Evolutionary conservation across 2,797 vertebrate genomes (phyloP).

Genomic region (Pipistrellus kuhlii): DNA sequence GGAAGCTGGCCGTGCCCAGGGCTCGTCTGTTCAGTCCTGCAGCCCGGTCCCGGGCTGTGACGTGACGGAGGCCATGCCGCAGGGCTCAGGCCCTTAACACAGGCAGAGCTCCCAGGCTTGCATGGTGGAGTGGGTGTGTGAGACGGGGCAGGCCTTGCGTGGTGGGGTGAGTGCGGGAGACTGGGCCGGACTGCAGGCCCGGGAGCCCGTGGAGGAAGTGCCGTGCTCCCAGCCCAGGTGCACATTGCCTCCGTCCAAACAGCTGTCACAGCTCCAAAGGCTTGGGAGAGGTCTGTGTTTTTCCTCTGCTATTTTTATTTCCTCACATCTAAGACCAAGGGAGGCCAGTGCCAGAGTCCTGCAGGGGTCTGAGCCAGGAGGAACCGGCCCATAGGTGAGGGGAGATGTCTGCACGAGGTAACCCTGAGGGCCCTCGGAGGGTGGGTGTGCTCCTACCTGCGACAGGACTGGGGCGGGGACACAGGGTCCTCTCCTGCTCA

Average conservation of each 20-base stretch:
- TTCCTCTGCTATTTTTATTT: conserved; percentile 75
- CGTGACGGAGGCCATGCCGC: background rate
- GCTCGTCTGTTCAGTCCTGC: fast-evolving
- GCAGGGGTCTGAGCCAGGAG: conserved; percentile 19
- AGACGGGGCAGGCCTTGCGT: too few relatives aligned
- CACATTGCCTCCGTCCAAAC: background rate
- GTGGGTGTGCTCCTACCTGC: fast-evolving
- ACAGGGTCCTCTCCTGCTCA: too few relatives aligned
- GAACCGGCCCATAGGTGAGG: background rate
- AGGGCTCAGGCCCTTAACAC: fast-evolving
- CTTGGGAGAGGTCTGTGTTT: conserved; percentile 49
- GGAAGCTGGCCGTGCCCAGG: background rate
- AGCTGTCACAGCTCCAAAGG: conserved; percentile 30
- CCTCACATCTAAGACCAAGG: conserved; percentile 74
- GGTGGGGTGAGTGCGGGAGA: background rate
- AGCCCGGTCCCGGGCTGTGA: fast-evolving
- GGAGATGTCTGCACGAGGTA: background rate
- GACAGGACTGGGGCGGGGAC: background rate
- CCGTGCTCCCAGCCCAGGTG: background rate
- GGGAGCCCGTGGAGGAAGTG: fast-evolving
- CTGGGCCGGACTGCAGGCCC: fast-evolving
- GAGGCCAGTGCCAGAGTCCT: background rate
- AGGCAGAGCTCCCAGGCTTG: background rate
- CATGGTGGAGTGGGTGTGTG: fast-evolving
- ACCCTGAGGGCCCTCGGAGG: background rate